Evolutionary conservation across 2,888 invertebrate genomes (phyloP).

Genomic region (Leptarthrus brevirostris): DNA sequence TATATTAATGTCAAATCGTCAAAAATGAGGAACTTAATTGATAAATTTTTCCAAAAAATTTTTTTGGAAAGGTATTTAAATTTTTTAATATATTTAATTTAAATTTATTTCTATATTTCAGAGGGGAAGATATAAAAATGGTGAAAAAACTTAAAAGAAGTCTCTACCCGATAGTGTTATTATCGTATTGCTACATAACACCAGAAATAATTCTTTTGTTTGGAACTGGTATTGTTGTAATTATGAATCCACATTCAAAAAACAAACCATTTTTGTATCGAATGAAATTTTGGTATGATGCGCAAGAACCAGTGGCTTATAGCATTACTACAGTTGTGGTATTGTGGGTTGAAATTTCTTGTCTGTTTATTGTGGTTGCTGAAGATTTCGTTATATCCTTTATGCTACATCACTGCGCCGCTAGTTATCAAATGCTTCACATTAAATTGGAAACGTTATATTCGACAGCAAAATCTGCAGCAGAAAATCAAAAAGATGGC

Average conservation of each 20-base stretch:
- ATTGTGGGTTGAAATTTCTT: slow-evolving; percentile 40
- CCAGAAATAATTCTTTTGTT: slow-evolving; percentile 15
- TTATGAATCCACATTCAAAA: slow-evolving; percentile 28
- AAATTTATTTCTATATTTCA: slow-evolving; percentile 17
- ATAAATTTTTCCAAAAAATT: slow-evolving; percentile 42
- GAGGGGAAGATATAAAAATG: slow-evolving; percentile 31
- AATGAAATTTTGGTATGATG: slow-evolving; percentile 47
- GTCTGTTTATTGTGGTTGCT: slow-evolving; percentile 25
- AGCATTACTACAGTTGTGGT: slow-evolving; percentile 36
- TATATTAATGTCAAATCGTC: slow-evolving; percentile 34
- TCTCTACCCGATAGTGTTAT: slow-evolving; percentile 9
- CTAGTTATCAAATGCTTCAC: slow-evolving; percentile 37
- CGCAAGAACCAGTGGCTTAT: slow-evolving; percentile 46
- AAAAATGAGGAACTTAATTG: neutral
- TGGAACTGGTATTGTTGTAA: slow-evolving; percentile 21
- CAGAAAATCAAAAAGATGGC: neutral
- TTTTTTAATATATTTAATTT: too few species aligned
- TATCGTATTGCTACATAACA: slow-evolving; percentile 25
- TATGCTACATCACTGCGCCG: slow-evolving; percentile 32
- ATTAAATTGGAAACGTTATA: slow-evolving; percentile 21
- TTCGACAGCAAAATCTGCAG: neutral
- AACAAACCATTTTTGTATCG: slow-evolving; percentile 48
- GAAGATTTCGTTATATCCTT: slow-evolving; percentile 43
- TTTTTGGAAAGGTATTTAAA: slow-evolving; percentile 11
- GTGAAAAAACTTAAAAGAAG: slow-evolving; percentile 15